Base-by-base conservation (phyloP, 2,888 invertebrate species). In the Choristoneura rosaceana region DNA sequence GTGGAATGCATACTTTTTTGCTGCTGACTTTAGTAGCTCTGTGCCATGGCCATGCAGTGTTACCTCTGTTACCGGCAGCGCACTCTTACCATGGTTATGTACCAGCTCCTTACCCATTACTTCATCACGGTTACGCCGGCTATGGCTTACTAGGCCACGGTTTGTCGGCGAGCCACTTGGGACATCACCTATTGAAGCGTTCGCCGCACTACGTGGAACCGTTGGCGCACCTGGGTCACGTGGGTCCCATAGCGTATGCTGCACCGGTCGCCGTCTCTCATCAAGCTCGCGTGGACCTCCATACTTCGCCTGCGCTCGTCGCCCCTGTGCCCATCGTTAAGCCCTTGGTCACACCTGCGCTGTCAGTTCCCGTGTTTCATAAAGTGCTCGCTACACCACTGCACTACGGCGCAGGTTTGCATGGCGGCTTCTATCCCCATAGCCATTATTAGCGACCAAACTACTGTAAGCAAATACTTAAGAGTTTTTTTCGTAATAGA, bases 211-310 rank as follows among this genome's bases (percentile, higher is more conserved):
- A 81, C 34, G 85, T 87, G 0, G 81, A 82, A 10, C 85, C 85
- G 0, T 69, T 84, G 55, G 82, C 75, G 38, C 84, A 84, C n/a
- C 52, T 88, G 1, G 81, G 78, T 61, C 84, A 84, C n/a, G 58
- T 88, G 1, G 81, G 78, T 52, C 60, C 65, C 15, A 10, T 74
- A 10, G 73, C 73, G 4, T 70, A 69, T 14, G 65, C 69, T 66
- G 74, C 83, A 43, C 94, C 94, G 52, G 87, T 92, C 3, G 91
- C 95, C 0, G 92, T 95, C 0, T 95, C 95, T 5, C 95, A 94
- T 75, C 95, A 95, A 78, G 93, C 95, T 74, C 92, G 95, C 12
- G 82, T 94, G 47, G 94, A 95, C 77, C 87, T 95, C 38, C 94
- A 90, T 41, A 80, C 87, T 4, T 80, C 87, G 0, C 88, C 90